Evolutionary conservation across 2,797 vertebrate genomes (phyloP).

Genomic region (Eulemur albifrons): DNA sequence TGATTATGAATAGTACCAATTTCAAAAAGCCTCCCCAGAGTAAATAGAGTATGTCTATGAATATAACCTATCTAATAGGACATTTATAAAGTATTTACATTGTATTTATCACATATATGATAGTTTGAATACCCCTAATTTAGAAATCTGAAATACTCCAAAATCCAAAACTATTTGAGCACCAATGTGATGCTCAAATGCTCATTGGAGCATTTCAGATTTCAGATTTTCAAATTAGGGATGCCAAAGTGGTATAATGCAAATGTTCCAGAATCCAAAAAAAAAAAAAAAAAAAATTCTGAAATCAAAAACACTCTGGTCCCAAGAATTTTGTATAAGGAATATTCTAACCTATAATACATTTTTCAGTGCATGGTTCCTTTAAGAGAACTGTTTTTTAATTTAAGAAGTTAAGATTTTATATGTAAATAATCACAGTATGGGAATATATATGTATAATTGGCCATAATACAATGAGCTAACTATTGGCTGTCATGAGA

Average conservation of each 20-base stretch:
- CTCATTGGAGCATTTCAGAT: not conserved
- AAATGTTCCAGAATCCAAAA: not conserved
- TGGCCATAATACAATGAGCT: not conserved
- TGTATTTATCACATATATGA: not conserved
- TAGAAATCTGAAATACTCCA: not conserved
- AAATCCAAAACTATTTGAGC: not conserved
- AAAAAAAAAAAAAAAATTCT: not conserved
- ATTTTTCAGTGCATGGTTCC: not conserved
- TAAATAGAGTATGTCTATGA: not conserved
- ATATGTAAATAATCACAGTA: not conserved
- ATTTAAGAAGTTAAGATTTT: not conserved
- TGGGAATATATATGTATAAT: not conserved
- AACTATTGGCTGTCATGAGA: not conserved
- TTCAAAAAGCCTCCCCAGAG: not conserved
- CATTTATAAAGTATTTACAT: not conserved
- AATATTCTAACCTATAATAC: not conserved
- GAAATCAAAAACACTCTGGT: not conserved
- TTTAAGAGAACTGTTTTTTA: not conserved
- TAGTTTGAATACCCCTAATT: not conserved
- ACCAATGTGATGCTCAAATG: not conserved
- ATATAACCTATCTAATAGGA: not conserved
- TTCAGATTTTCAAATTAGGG: not conserved
- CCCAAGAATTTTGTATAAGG: not conserved
- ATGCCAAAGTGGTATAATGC: not conserved
- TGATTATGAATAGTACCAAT: not conserved